Base-by-base conservation (phyloP, 2,113 vertebrate species). In the Pitta sordida region DNA sequence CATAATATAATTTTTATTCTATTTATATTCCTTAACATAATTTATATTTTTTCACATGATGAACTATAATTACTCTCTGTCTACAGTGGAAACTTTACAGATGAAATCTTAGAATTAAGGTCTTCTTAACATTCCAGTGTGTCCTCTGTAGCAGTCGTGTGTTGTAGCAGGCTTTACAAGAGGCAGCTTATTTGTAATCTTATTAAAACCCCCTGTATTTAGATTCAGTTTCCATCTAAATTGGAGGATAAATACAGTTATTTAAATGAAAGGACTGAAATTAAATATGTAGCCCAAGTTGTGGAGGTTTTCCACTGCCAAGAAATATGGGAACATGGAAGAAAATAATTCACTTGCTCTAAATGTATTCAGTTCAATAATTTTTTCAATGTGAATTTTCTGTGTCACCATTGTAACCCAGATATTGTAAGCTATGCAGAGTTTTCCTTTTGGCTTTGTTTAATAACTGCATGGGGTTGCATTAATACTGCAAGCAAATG, bases 381-480 rank as follows among this genome's bases (percentile, higher is more conserved):
- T 68, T 91, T 82, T 13, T 69, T 77, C 86, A 39, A 29, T 10
- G 27, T 8, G 41, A 58, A 75, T 79, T 68, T 79, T 67, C 56
- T 73, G 7, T 69, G 26, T 37, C 2, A 1, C 44, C 20, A 46
- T 10, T 21, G 44, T 46, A 46, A 46, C 44, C 44, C 26, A 46
- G 68, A 52, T 69, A 41, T 37, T 67, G 34, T 59, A 64, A 44
- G 17, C 21, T 3, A 2, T 21, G 11, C n/a, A 85, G 5, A 2
- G 6, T 68, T 91, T 82, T 89, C 20, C 4, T 34, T 23, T 60
- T 71, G 39, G 8, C 13, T 95, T 87, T 81, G 7, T 52, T 77
- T 53, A 59, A 29, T 64, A n/a, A 24, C 34, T 26, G 4, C 0
- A 0, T 91, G 65, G 18, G 9, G 13, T 58, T 70, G 32, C 32